Percentiles rank a stretch among this genome's conserved stretches.
Evolutionary conservation across 2,113 vertebrate species (phyloP).

Genomic region (Misgurnus anguillicaudatus): DNA sequence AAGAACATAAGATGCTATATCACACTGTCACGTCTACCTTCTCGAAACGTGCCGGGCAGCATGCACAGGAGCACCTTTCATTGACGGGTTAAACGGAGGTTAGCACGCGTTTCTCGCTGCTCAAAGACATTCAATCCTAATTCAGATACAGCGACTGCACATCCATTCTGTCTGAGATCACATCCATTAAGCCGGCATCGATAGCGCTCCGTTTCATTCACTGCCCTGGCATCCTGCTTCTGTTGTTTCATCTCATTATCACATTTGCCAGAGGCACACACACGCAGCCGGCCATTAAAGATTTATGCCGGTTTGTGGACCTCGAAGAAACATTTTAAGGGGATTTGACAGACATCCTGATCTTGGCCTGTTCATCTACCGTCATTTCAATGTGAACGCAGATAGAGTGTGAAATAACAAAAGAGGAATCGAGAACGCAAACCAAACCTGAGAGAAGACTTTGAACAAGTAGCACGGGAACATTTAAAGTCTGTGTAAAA

Average conservation of each 20-base stretch:
- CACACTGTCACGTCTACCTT: background rate
- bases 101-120: background rate
- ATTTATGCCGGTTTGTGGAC: constrained; percentile 20
- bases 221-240: background rate
- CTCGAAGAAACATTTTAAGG: constrained; percentile 10
- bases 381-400: background rate
- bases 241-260: constrained; percentile 31
- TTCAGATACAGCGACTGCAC: constrained; percentile 12
- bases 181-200: constrained; percentile 25
- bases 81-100: background rate
- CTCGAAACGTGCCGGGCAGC: background rate
- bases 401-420: background rate
- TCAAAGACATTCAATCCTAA: constrained; percentile 29
- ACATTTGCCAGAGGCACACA: constrained; percentile 27
- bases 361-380: background rate
- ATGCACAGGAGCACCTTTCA: background rate
- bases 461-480: no score
- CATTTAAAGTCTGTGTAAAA: no score
- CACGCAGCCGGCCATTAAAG: constrained; percentile 1
- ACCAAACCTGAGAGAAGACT: no score
- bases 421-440: background rate
- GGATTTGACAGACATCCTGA: background rate
- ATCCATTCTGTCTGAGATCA: constrained; percentile 20
- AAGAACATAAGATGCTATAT: background rate
- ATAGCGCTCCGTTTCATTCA: constrained; percentile 14